Evolutionary conservation across 2,888 invertebrate genomes (phyloP).

Genomic region (Chloroclysta siterata): DNA sequence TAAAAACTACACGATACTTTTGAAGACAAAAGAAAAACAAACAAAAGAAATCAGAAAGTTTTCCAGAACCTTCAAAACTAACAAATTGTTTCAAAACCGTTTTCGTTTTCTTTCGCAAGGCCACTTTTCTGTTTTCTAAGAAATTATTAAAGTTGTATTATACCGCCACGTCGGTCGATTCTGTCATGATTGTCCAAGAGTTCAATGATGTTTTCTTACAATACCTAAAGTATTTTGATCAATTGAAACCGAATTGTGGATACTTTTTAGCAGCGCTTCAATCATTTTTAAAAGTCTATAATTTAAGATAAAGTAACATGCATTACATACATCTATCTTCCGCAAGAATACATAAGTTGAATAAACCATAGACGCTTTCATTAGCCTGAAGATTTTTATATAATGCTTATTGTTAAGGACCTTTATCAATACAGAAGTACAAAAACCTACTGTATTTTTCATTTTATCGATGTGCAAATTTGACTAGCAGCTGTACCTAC

Average conservation of each 20-base stretch:
- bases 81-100: slow-evolving; percentile 28
- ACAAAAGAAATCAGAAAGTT: slow-evolving; percentile 25
- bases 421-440: no score
- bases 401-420: no score
- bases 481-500: no score
- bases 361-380: no score
- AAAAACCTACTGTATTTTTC: no score
- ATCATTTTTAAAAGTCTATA: no score
- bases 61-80: slow-evolving; percentile 23
- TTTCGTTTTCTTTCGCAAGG: slow-evolving; percentile 27
- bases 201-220: slow-evolving; percentile 3
- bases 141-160: slow-evolving; percentile 24
- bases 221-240: neutral
- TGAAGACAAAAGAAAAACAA: slow-evolving; percentile 3
- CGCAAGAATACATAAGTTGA: no score
- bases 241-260: neutral
- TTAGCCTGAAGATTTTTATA: no score
- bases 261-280: no score
- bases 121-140: slow-evolving; percentile 18
- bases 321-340: no score
- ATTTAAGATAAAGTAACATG: no score
- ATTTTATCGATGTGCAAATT: no score
- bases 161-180: slow-evolving; percentile 8
- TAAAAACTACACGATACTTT: neutral
- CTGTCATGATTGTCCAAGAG: slow-evolving; percentile 13